Conservation (phyloP, 2,888 invertebrate genomes). For the Trachelus iudaicus region DNA sequence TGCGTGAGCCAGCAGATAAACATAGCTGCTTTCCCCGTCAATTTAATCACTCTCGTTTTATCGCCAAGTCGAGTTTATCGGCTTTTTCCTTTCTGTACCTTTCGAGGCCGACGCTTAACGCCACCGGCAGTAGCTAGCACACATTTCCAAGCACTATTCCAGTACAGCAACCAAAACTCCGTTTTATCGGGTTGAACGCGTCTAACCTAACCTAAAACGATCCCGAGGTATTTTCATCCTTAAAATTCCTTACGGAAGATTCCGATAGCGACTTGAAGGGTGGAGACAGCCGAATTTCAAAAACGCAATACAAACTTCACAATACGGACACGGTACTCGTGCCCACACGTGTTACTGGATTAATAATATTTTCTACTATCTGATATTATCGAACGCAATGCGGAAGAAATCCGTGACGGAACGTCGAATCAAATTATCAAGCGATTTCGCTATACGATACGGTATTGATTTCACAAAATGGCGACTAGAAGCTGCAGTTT, state of each 20-base stretch:
- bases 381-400: neutral
- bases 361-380: neutral
- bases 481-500: neutral
- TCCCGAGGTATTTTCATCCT: neutral
- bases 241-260: neutral
- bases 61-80: neutral
- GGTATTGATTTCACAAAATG: neutral
- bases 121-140: neutral
- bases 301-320: neutral
- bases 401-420: neutral
- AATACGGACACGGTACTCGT: neutral
- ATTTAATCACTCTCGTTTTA: neutral
- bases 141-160: neutral
- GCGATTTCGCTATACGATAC: neutral
- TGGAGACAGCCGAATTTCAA: neutral
- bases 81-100: neutral
- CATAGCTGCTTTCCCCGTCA: neutral
- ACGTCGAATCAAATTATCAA: neutral
- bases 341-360: neutral
- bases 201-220: neutral
- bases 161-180: neutral
- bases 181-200: neutral
- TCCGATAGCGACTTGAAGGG: neutral
- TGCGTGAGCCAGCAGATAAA: neutral
- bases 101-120: neutral